Conservation (phyloP, 2,888 invertebrate species). For the Coremacera marginata region DNA sequence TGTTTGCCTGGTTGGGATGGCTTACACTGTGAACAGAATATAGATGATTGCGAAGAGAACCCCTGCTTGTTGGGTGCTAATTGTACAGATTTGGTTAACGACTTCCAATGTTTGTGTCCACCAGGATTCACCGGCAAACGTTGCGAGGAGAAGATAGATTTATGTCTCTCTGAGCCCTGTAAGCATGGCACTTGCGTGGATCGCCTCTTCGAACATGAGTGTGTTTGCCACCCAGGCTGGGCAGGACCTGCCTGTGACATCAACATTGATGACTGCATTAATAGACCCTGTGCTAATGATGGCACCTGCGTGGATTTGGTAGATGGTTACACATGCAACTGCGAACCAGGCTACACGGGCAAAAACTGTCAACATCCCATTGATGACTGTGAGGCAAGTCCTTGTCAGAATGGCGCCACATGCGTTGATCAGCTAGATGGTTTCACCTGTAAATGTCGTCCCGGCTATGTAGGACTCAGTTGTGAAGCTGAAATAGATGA, state of each 20-base stretch:
- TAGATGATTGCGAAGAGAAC: conserved; percentile 92
- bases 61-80: conserved; percentile 91
- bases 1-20: conserved; percentile 98
- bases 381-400: conserved; percentile 89
- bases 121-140: conserved; percentile 95
- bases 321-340: conserved; percentile 87
- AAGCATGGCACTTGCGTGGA: conserved; percentile 94
- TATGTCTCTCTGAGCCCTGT: conserved; percentile 91
- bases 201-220: conserved; percentile 86
- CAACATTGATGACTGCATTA: conserved; percentile 91
- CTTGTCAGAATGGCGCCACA: conserved; percentile 92
- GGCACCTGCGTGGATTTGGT: conserved; percentile 92
- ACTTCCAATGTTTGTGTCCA: conserved; percentile 94
- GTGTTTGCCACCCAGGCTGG: conserved; percentile 95
- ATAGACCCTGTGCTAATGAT: conserved; percentile 90
- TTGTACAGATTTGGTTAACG: conserved; percentile 94
- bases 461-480: conserved; percentile 92
- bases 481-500: conserved; percentile 95
- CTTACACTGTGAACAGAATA: conserved; percentile 92
- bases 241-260: conserved; percentile 86
- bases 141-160: conserved; percentile 94
- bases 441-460: conserved; percentile 92
- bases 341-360: conserved; percentile 95
- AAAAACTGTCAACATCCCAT: conserved; percentile 93
- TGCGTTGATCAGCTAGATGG: conserved; percentile 91